Base-by-base conservation (phyloP, 2,888 invertebrate genomes). In the Ernsta delagoae region DNA sequence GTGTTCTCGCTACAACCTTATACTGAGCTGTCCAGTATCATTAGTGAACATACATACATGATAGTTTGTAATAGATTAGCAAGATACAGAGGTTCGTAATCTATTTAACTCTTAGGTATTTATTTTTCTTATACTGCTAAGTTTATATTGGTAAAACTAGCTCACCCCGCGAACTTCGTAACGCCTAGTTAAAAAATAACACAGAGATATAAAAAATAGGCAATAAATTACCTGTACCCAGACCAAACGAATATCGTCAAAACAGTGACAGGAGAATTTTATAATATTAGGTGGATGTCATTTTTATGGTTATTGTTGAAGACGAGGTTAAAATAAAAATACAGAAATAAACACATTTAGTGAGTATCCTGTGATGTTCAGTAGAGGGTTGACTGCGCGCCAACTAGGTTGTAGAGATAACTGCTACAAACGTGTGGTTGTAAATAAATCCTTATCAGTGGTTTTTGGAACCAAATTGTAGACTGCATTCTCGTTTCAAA, bases 21-120 rank as follows among this genome's bases (percentile, higher is more conserved):
- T 73, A 69, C 73, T 0, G 69, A 70, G 54, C 73, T 76, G 77
- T 75, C 76, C 60, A 73, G 71, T 73, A 75, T 77, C 77, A 77
- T 77, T 77, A 77, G 77, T 59, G 72, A 57, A 67, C 71, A 70
- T n/a, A n/a, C n/a, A n/a, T 71, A 72, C 68, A 68, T 71, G 71
- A 65, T 65, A 65, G 48, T 45, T 48, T 11, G 16, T 50, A 53
- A 50, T 61, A 53, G 59, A 60, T n/a, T 12, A 54, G 12, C 4
- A 31, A 3, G n/a, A 36, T 31, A 34, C 41, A 56, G 59, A 59
- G n/a, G 12, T 63, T 16, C 31, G 11, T 43, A 24, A 24, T 24
- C 24, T 24, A 24, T 24, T 24, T 1, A 24, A 24, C 24, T 24
- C n/a, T n/a, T n/a, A n/a, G n/a, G n/a, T n/a, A 3, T 24, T 24